Conservation (phyloP, 2,113 vertebrate genomes). For the Neoarius graeffei region DNA sequence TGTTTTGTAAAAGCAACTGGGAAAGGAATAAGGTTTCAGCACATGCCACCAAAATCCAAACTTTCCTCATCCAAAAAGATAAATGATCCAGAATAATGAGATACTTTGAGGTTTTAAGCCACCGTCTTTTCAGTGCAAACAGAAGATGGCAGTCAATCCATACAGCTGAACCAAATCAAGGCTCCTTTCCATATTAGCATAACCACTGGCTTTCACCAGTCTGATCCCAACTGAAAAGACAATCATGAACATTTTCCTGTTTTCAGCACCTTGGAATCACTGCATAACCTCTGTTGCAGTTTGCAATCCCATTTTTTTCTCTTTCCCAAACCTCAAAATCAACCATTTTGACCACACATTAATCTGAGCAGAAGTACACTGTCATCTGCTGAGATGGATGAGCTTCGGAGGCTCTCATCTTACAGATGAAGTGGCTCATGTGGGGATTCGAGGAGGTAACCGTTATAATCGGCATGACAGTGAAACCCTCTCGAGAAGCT, state of each 20-base stretch:
- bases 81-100: not conserved
- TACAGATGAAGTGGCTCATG: conserved; percentile 40
- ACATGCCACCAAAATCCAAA: conserved; percentile 5
- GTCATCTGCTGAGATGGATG: conserved; percentile 38
- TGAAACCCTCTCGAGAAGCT: conserved; percentile 41
- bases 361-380: conserved; percentile 24
- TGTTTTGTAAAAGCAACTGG: not conserved
- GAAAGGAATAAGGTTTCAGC: conserved; percentile 12
- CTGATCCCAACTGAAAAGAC: not conserved
- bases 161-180: conserved; percentile 7
- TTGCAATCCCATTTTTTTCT: not conserved
- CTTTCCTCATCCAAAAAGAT: not conserved
- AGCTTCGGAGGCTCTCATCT: conserved; percentile 29
- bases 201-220: not conserved
- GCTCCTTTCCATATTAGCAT: not conserved
- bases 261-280: conserved; percentile 18
- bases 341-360: conserved; percentile 12
- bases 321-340: conserved; percentile 4
- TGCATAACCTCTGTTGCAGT: not conserved
- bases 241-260: not conserved
- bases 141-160: conserved; percentile 52
- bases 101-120: conserved; percentile 1
- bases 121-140: conserved; percentile 43
- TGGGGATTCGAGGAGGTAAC: conserved; percentile 30
- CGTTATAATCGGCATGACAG: conserved; percentile 42